Conservation (phyloP, 2,113 vertebrate genomes). For the Oncorhynchus gorbuscha region DNA sequence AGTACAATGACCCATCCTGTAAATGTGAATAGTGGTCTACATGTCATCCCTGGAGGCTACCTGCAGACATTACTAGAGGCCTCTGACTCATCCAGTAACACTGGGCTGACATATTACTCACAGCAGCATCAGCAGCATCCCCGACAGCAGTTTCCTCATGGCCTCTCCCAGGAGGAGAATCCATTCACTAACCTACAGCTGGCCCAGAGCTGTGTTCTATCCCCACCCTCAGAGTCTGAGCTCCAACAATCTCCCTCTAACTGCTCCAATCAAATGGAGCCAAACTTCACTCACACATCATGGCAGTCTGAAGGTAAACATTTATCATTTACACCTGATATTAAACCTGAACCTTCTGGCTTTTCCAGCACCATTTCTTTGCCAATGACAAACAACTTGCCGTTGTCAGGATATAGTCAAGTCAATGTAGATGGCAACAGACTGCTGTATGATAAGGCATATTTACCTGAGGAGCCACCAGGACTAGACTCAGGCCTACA, state of each 20-base stretch:
- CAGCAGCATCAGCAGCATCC: constrained; percentile 20
- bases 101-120: constrained; percentile 76
- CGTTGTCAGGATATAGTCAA: constrained; percentile 73
- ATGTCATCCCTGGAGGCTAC: constrained; percentile 87
- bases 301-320: constrained; percentile 44
- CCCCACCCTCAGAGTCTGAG: constrained; percentile 82
- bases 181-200: constrained; percentile 79
- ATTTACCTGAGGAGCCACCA: constrained; percentile 67
- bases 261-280: constrained; percentile 54
- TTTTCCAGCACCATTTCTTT: constrained; percentile 55
- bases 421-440: constrained; percentile 76
- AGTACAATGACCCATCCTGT: background rate
- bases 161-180: constrained; percentile 74
- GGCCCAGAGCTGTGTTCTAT: constrained; percentile 80
- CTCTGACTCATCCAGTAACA: constrained; percentile 82
- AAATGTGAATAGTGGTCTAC: constrained; percentile 77
- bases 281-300: constrained; percentile 28
- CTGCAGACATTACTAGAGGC: constrained; percentile 87
- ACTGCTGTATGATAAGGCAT: constrained; percentile 80
- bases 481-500: constrained; percentile 78
- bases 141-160: constrained; percentile 34
- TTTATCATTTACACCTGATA: constrained; percentile 64
- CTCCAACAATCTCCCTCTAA: constrained; percentile 59
- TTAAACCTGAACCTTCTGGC: constrained; percentile 47
- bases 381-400: constrained; percentile 67